Conservation (phyloP, 2,113 vertebrate genomes). For the Uria lomvia region DNA sequence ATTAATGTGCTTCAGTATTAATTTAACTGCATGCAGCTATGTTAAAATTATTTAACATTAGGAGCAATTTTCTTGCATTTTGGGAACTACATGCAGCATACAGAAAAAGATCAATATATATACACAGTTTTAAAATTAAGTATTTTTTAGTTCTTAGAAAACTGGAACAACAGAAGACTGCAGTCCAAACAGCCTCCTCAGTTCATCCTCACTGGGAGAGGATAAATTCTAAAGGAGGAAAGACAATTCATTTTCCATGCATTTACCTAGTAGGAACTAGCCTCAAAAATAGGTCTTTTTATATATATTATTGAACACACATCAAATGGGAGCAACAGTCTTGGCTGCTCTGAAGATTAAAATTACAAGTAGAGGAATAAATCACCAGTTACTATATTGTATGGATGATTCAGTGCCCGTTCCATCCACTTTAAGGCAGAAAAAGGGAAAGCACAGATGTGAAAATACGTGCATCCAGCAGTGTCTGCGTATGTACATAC, state of each 20-base stretch:
- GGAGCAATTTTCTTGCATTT: neutral
- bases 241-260: neutral
- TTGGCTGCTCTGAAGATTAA: neutral
- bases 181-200: neutral
- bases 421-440: neutral
- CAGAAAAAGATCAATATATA: neutral
- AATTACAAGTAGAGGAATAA: neutral
- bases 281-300: neutral
- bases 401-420: neutral
- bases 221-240: neutral
- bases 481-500: neutral
- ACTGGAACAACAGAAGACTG: neutral
- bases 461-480: neutral
- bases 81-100: neutral
- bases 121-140: neutral
- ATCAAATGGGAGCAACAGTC: neutral
- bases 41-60: neutral
- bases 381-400: neutral
- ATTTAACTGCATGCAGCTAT: neutral
- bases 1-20: neutral
- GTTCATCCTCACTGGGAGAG: neutral
- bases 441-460: neutral
- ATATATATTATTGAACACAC: neutral
- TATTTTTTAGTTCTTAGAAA: neutral
- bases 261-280: neutral